A percentile compares a stretch with the other conserved stretches of the same genome.
Conservation (phyloP, 2,888 invertebrate genomes). For the Villa cingulata region DNA sequence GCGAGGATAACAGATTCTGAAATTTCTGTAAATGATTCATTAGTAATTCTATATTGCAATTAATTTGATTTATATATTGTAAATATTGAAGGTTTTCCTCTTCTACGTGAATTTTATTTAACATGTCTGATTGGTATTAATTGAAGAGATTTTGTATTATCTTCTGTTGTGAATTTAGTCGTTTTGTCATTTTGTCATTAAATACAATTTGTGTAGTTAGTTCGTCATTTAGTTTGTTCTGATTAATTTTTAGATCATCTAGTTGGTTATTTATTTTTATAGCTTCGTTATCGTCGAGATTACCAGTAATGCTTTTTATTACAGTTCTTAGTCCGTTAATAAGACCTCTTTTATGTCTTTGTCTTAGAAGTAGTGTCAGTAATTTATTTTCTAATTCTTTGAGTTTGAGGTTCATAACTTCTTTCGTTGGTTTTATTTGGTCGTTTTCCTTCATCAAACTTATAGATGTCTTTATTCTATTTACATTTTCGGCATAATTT, state of each 20-base stretch:
- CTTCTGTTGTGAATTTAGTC: conserved; percentile 9
- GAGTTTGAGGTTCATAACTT: not conserved
- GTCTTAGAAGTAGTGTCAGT: not conserved
- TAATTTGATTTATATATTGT: conserved; percentile 5
- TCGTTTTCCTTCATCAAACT: not conserved
- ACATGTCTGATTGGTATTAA: not conserved
- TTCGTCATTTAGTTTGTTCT: conserved; percentile 2
- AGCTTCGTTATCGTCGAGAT: conserved; percentile 7
- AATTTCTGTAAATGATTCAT: conserved; percentile 1
- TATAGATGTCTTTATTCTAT: conserved; percentile 1
- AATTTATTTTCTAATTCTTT: conserved; percentile 3
- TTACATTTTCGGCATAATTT: conserved; percentile 2
- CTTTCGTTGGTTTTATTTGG: not conserved
- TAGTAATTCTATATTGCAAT: conserved; percentile 7
- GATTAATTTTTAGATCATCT: conserved; percentile 2
- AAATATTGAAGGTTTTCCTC: conserved; percentile 3
- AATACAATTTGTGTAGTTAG: not conserved
- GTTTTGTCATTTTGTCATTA: conserved; percentile 5
- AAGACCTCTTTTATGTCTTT: conserved; percentile 8
- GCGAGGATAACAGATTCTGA: not conserved
- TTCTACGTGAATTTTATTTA: conserved; percentile 2
- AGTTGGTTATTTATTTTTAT: conserved; percentile 4
- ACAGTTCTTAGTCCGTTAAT: conserved; percentile 2
- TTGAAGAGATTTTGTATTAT: conserved; percentile 4
- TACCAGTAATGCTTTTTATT: conserved; percentile 10